phyloP scores from a whole-genome alignment of 2,113 vertebrate species.

The Saguinus imperator region DNA sequence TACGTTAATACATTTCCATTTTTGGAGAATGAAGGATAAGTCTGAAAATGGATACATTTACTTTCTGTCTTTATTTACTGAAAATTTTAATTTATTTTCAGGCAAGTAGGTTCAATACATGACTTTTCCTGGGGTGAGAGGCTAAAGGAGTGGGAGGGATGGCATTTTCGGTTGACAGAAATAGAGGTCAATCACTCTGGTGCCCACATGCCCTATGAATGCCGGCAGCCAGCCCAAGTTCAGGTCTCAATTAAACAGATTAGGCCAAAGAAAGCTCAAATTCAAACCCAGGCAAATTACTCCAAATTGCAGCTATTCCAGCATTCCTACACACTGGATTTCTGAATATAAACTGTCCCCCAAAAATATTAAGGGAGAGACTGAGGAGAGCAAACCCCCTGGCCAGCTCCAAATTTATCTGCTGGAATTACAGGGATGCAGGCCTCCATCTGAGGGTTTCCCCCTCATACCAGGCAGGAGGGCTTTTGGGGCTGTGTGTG shows the following conservation, averaged over 20 bases:
- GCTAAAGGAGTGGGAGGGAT: background rate
- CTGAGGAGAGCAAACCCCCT: slow-evolving; percentile 81
- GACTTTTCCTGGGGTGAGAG: background rate
- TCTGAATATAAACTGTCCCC: slow-evolving; percentile 77
- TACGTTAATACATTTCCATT: background rate
- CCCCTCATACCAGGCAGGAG: background rate
- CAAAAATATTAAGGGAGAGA: slow-evolving; percentile 82
- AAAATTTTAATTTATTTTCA: slow-evolving; percentile 18
- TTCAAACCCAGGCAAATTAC: slow-evolving; percentile 83
- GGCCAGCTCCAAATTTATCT: slow-evolving; percentile 79
- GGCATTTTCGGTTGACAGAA: slow-evolving; percentile 22
- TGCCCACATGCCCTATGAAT: slow-evolving; percentile 75
- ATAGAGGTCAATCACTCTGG: slow-evolving; percentile 67
- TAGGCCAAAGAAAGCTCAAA: slow-evolving; percentile 85
- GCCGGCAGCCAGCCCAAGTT: slow-evolving; percentile 80
- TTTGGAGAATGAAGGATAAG: background rate
- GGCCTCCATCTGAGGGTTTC: background rate
- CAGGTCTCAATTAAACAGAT: slow-evolving; percentile 85
- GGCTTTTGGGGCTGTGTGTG: background rate
- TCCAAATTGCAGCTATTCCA: slow-evolving; percentile 77
- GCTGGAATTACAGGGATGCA: slow-evolving; percentile 74
- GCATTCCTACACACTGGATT: slow-evolving; percentile 70
- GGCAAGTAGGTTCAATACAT: background rate
- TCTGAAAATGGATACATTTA: background rate
- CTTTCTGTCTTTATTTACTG: background rate